Evolutionary conservation across 1,140 invertebrate genomes (phyloP).

Genomic region (Mactra quadrangularis): DNA sequence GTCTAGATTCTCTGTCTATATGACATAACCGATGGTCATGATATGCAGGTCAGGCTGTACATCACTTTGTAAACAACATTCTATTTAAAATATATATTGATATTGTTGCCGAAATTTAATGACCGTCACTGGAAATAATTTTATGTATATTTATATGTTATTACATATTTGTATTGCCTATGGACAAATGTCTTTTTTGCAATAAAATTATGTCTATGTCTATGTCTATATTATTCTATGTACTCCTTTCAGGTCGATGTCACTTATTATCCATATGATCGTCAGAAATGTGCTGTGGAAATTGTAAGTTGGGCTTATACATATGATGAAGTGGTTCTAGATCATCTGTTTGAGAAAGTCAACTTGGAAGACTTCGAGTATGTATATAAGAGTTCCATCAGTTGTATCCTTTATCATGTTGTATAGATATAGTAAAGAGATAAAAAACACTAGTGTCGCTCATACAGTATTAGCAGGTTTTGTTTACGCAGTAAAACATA

Average conservation of each 20-base stretch:
- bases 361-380: conserved; percentile 34
- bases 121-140: too few relatives aligned
- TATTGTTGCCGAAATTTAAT: too few relatives aligned
- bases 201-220: too few relatives aligned
- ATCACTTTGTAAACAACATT: too few relatives aligned
- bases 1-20: too few relatives aligned
- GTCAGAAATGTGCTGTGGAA: conserved; percentile 39
- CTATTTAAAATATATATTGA: too few relatives aligned
- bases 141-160: too few relatives aligned
- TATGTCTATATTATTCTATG: too few relatives aligned
- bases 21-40: too few relatives aligned
- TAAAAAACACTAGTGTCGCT: not conserved
- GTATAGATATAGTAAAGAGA: not conserved
- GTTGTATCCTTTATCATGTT: not conserved
- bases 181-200: too few relatives aligned
- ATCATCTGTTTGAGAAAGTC: conserved; percentile 18
- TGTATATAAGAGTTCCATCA: not conserved
- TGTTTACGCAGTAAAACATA: not conserved
- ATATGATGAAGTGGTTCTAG: conserved; percentile 9
- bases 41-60: too few relatives aligned
- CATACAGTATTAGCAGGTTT: not conserved
- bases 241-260: conserved; percentile 41
- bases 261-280: conserved; percentile 46
- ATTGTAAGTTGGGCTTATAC: conserved; percentile 30
- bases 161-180: too few relatives aligned